phyloP scores from a whole-genome alignment of 2,797 vertebrate species.

The Tachyglossus aculeatus region DNA sequence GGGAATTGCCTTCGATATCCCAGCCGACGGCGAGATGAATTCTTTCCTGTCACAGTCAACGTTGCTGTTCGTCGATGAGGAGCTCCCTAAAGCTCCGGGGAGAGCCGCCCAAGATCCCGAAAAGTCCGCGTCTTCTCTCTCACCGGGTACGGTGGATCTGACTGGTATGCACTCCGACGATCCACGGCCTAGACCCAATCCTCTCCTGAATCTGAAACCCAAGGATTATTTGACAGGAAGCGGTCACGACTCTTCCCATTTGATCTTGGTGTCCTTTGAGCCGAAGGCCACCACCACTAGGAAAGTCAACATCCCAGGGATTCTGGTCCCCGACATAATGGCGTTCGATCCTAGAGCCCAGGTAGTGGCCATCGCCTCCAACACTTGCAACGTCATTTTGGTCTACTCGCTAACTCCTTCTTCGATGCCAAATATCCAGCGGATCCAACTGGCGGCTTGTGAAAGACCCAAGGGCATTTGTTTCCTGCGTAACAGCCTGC shows the following conservation, averaged over 20 bases:
- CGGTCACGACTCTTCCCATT: constrained; percentile 89
- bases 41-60: constrained; percentile 59
- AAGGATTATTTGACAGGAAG: constrained; percentile 83
- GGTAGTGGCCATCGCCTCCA: constrained; percentile 89
- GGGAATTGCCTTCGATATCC: constrained; percentile 77
- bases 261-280: constrained; percentile 90
- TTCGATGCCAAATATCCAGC: constrained; percentile 85
- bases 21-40: constrained; percentile 41
- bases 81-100: constrained; percentile 65
- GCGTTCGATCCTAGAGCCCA: constrained; percentile 84
- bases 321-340: constrained; percentile 92
- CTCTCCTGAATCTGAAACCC: constrained; percentile 83
- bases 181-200: constrained; percentile 80
- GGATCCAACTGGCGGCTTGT: constrained; percentile 86
- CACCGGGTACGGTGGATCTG: constrained; percentile 80
- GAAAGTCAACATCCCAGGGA: constrained; percentile 90
- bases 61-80: constrained; percentile 64
- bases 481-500: constrained; percentile 85
- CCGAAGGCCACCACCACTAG: constrained; percentile 85
- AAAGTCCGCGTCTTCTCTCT: constrained; percentile 57
- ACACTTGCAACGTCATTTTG: constrained; percentile 86
- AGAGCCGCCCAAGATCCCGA: constrained; percentile 77
- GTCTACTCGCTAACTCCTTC: constrained; percentile 86
- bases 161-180: constrained; percentile 84
- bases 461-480: constrained; percentile 93